Evolutionary conservation across 2,113 vertebrate species (phyloP).

Genomic region (Cyanoramphus novaezelandiae): DNA sequence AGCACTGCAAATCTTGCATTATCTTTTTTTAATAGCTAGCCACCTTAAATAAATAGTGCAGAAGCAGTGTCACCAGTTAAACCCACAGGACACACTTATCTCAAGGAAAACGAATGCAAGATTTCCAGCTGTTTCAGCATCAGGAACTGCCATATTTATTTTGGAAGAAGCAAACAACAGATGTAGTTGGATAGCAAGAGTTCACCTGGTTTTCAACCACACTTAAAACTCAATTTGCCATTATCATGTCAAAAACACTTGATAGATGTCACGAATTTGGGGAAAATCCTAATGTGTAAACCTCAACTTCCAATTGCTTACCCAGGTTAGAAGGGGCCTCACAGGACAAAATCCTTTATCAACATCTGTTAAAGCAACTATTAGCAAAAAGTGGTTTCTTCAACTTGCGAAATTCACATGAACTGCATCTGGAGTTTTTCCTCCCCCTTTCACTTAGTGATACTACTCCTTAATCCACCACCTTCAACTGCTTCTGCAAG

Average conservation of each 20-base stretch:
- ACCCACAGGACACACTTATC: constrained; percentile 12
- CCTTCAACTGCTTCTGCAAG: not conserved
- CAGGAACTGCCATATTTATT: constrained; percentile 66
- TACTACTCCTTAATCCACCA: not conserved
- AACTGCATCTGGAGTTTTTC: not conserved
- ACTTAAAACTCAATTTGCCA: constrained; percentile 34
- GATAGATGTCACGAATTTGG: not conserved
- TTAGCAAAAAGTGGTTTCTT: constrained; percentile 16
- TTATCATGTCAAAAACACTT: constrained; percentile 27
- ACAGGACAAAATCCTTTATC: not conserved
- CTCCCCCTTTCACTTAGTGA: not conserved
- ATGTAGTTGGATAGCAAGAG: constrained; percentile 46
- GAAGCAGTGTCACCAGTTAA: constrained; percentile 25
- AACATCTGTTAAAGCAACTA: constrained; percentile 46
- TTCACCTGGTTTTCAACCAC: constrained; percentile 58
- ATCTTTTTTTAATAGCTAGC: not conserved
- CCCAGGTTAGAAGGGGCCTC: not conserved
- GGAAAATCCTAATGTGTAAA: not conserved
- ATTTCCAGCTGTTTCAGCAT: constrained; percentile 71
- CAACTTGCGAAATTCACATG: constrained; percentile 15
- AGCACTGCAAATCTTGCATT: not conserved
- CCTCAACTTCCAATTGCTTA: not conserved
- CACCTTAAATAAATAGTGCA: not conserved
- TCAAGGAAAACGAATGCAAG: constrained; percentile 32
- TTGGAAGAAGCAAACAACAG: constrained; percentile 65